Evolutionary conservation across 2,113 vertebrate genomes (phyloP).

Genomic region (Dipodomys ordii): DNA sequence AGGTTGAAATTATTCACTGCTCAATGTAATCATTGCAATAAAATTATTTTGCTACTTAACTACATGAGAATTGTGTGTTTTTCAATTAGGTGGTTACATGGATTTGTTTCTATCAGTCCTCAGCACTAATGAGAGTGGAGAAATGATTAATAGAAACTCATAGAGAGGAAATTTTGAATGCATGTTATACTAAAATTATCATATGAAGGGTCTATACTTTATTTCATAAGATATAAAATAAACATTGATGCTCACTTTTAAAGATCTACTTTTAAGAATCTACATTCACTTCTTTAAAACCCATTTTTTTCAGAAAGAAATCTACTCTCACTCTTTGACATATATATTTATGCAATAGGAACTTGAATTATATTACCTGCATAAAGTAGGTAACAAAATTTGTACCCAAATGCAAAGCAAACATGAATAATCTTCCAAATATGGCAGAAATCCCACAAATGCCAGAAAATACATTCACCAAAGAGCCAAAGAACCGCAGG

Average conservation of each 20-base stretch:
- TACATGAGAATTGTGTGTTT: not conserved
- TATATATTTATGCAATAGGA: slow-evolving; percentile 75
- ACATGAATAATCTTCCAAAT: slow-evolving; percentile 73
- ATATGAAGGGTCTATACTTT: not conserved
- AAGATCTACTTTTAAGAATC: slow-evolving; percentile 11
- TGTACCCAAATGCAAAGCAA: slow-evolving; percentile 65
- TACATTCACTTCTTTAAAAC: not conserved
- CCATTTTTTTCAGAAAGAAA: slow-evolving; percentile 51
- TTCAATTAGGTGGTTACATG: slow-evolving; percentile 33
- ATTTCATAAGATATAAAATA: slow-evolving; percentile 28
- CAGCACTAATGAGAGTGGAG: not conserved
- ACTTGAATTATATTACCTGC: slow-evolving; percentile 76
- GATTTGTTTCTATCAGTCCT: slow-evolving; percentile 52
- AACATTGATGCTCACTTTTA: slow-evolving; percentile 2
- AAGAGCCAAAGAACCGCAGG: slow-evolving; percentile 55
- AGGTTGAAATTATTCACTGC: not conserved
- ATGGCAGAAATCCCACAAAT: slow-evolving; percentile 18
- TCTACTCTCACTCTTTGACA: slow-evolving; percentile 29
- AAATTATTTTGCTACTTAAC: slow-evolving; percentile 49
- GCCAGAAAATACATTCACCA: not conserved
- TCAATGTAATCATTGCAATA: slow-evolving; percentile 38
- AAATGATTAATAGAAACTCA: slow-evolving; percentile 56
- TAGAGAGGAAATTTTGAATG: slow-evolving; percentile 41
- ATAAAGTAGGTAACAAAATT: slow-evolving; percentile 39
- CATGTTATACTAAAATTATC: not conserved